A percentile compares a stretch with the other conserved stretches of the same genome.
These are phyloP conservation scores for Diarsia mendica DNA, from an alignment of 2,888 invertebrate species.

Conservation along the genomic window DNA sequence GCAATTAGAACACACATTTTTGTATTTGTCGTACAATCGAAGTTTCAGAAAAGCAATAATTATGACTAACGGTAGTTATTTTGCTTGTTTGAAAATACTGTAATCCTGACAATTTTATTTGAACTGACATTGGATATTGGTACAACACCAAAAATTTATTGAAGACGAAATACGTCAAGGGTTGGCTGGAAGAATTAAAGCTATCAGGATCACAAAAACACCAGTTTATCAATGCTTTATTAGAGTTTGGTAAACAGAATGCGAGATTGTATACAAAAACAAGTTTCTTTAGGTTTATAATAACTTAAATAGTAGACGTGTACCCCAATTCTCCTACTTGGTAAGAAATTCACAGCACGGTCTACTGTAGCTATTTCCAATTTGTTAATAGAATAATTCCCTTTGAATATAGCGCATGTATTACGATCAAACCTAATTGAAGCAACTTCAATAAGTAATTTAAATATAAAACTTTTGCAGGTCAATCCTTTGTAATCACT, in stretches of 20 bases:
- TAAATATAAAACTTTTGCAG: slow-evolving; percentile 32
- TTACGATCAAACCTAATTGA: slow-evolving; percentile 21
- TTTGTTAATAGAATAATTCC: slow-evolving; percentile 16
- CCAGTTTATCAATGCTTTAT: neutral
- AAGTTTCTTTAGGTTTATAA: slow-evolving; percentile 20
- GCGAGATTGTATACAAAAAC: slow-evolving; percentile 33
- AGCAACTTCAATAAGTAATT: slow-evolving; percentile 21
- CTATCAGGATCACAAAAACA: neutral
- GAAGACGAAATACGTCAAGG: neutral
- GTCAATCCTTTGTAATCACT: slow-evolving; percentile 40
- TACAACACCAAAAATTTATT: neutral
- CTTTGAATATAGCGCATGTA: slow-evolving; percentile 35
- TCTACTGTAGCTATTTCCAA: slow-evolving; percentile 30
- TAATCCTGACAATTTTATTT: neutral
- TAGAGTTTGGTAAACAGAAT: slow-evolving; percentile 20
- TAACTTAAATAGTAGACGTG: slow-evolving; percentile 26
- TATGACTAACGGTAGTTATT: too few species aligned
- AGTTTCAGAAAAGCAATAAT: too few species aligned
- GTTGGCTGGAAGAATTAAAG: neutral
- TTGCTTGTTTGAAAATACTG: too few species aligned
- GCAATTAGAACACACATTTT: too few species aligned
- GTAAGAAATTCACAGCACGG: slow-evolving; percentile 38
- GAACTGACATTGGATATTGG: neutral
- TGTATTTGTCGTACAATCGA: too few species aligned
- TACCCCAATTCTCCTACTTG: slow-evolving; percentile 34